Evolutionary conservation across 2,113 vertebrate species (phyloP), one percentile per base, ranked within the genome.

Genomic region (Chamaetylas fuelleborni): DNA sequence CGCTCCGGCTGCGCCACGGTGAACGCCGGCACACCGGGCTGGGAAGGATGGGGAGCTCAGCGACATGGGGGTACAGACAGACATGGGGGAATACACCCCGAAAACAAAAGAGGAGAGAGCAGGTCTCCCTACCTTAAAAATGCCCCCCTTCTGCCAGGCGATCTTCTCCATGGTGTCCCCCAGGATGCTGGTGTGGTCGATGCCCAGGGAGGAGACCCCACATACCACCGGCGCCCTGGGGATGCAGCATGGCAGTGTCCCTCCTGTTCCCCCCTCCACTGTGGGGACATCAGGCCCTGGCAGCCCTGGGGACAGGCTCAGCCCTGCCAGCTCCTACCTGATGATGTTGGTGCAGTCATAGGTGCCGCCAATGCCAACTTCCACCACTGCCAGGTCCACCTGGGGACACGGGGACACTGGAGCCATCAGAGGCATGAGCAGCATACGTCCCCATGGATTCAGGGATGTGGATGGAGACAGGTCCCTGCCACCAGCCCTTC

Each of bases 331-430:
- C 20, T 91, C 95, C 86, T 95, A 99, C 99, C 98, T 98, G 95
- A 99, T 97, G 15, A 99, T 99, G 90, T 99, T 99, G n/a, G 99
- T 99, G 88, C 99, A 99, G 95, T 99, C 99, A 2, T 99, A 99
- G 3, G 99, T 98, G 0, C 99, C 99, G 0, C 99, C 99, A 4
- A 99, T 99, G 58, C 99, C 99, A 72, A 99, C 99, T 95, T 99
- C 99, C 67, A 99, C 96, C 72, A 99, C 98, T 0, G 99, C 98
- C 91, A 99, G 89, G 83, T 99, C 98, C 83, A 99, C 98, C 99
- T 99, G 94, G 47, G 40, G 53, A 84, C 69, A 61, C 0, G 0
- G 25, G 43, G 43, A 88, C 58, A 81, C 13, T 2, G 3, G 14
- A 86, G 38, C 14, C 24, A 47, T 66, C 64, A 70, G 28, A 45